Base-by-base conservation (phyloP, 2,888 invertebrate species). In the Cataglyphis livida region DNA sequence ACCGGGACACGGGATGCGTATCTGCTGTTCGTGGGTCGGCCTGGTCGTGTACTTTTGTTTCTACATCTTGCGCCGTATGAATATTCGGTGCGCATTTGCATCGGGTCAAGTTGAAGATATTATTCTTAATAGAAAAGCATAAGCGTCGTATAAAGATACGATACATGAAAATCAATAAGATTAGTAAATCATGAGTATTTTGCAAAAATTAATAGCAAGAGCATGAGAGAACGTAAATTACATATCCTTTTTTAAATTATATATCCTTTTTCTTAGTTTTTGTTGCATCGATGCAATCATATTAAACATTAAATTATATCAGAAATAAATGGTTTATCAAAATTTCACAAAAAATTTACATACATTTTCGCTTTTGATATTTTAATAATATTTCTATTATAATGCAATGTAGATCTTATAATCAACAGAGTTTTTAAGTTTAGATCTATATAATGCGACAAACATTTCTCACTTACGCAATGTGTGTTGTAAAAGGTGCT, bases 1-100 rank as follows among this genome's bases (percentile, higher is more conserved):
- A 81, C 71, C 82, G 79, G 87, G 85, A 87, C 85, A 81, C 84
- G 83, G 83, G 85, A 86, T 85, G 73, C 75, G 78, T 75, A 74
- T 78, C 82, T 68, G 82, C 44, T 25, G 61, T 48, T 75, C 35
- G 25, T 48, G 3, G 28, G 32, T 65, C 51, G 70, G 21, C 32
- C 57, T 48, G 59, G n/a, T 28, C 64, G 35, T 57, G 35, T 74
- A 54, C 74, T 79, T 88, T 88, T 88, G 89, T 88, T 88, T 88
- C 83, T 74, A 81, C 81, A 74, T 75, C 59, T 73, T 64, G 70
- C 15, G 64, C 41, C 48, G 51, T 57, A 76, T 57, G 44, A 44
- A 79, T 70, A 59, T 70, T 78, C 57, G 70, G 21, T 12, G 12
- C n/a, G 59, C 59, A 35, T 48, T 76, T 76, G 28, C 32, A 44